Base-by-base conservation (phyloP, 2,113 vertebrate species). In the Fulmarus glacialis region DNA sequence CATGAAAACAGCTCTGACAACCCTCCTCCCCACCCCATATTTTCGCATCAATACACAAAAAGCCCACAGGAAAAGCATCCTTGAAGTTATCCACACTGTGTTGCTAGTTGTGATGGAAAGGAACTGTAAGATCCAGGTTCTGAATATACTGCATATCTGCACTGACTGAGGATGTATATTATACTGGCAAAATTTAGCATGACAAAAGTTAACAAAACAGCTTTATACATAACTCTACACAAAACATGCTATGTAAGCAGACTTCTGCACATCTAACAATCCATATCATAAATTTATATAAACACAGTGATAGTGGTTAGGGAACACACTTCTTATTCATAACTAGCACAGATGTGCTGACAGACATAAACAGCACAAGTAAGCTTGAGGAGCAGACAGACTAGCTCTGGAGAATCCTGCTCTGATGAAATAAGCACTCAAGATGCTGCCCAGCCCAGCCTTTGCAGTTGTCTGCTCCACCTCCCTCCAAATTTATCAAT, bases 401-500 rank as follows among this genome's bases (percentile, higher is more conserved):
- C 27, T 32, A 68, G 32, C 47, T 82, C 48, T 48, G 36, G 26
- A 90, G 50, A 94, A 92, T 32, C 52, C 50, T 24, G 8, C 53
- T 87, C 29, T n/a, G 45, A 83, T 58, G 21, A 90, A 92, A 62
- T n/a, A 66, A 90, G 36, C 11, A 40, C 36, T 89, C 4, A 29
- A 60, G 45, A 82, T 78, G 83, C 67, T 89, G 42, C 59, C 43
- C 68, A 74, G 47, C 12, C 29, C 43, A 62, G 36, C 40, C 16
- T 60, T 77, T 50, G 24, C 42, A 87, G 75, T 38, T 66, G 36
- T 42, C 58, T 70, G 67, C 45, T 91, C 45, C 47, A 58, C 32
- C 50, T 91, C 77, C n/a, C 68, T 81, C 67, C 42, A 71, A 91
- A 95, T 70, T 67, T 21, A 92, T 43, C 48, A 83, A 89, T 12